Conservation (phyloP, 92 coral and sea anemone genomes). For the Scolanthus callimorphus region DNA sequence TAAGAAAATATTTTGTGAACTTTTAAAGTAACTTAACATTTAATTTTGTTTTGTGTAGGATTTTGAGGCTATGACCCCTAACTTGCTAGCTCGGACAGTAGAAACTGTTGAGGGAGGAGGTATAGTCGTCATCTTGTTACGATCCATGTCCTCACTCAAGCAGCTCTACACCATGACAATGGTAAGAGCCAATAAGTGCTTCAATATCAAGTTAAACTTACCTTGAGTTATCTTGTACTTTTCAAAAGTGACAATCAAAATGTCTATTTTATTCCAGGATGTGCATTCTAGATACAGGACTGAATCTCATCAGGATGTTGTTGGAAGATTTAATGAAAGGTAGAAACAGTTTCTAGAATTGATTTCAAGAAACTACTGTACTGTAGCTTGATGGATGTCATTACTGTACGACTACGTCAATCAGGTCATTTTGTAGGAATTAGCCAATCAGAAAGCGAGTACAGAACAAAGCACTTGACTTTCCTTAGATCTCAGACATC, state of each 20-base stretch:
- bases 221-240: background rate
- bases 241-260: background rate
- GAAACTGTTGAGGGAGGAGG: slow-evolving; percentile 99
- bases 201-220: background rate
- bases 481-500: no score
- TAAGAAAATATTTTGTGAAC: no score
- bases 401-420: no score
- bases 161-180: slow-evolving; percentile 89
- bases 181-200: slow-evolving; percentile 31
- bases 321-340: slow-evolving; percentile 97
- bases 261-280: slow-evolving; percentile 45
- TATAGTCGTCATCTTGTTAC: slow-evolving; percentile 68
- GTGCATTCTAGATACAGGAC: slow-evolving; percentile 96
- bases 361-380: no score
- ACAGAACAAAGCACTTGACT: no score
- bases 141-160: slow-evolving; percentile 85
- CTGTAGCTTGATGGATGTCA: no score
- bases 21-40: no score
- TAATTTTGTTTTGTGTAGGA: slow-evolving; percentile 62
- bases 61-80: slow-evolving; percentile 96
- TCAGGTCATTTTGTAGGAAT: no score
- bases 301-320: slow-evolving; percentile 97
- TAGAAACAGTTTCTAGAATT: no score
- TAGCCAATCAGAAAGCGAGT: no score
- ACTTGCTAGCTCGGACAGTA: slow-evolving; percentile 92